A percentile compares a stretch with the other conserved stretches of the same genome.
phyloP scores from a whole-genome alignment of 2,113 vertebrate genomes.

The Sciurus niger region DNA sequence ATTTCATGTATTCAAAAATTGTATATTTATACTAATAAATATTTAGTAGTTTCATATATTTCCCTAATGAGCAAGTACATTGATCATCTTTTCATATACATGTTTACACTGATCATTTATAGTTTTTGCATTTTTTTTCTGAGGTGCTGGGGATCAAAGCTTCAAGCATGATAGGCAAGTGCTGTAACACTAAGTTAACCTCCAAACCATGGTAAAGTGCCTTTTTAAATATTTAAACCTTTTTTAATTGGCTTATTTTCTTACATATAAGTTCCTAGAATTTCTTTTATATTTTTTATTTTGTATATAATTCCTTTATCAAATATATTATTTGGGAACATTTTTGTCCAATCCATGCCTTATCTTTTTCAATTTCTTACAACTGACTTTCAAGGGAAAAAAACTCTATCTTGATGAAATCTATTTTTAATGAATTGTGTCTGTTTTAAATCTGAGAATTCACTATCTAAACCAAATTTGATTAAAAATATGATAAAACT shows the following conservation, averaged over 20 bases:
- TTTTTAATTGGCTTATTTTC: background rate
- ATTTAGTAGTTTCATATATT: background rate
- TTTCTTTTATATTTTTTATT: background rate
- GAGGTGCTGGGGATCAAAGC: too few species aligned
- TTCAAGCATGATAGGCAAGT: too few species aligned
- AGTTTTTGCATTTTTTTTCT: too few species aligned
- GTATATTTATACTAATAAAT: background rate
- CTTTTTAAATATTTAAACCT: background rate
- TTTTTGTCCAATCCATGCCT: background rate
- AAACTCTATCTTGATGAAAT: background rate
- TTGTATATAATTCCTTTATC: background rate
- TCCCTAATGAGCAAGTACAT: too few species aligned
- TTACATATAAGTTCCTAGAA: background rate
- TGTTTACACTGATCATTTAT: too few species aligned
- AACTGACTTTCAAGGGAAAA: background rate
- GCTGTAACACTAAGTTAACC: too few species aligned
- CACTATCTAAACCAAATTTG: background rate
- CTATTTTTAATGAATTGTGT: background rate
- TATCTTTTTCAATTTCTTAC: background rate
- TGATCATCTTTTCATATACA: too few species aligned
- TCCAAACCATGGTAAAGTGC: background rate
- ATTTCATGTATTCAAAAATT: background rate
- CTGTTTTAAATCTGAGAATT: background rate
- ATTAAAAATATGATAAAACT: too few species aligned
- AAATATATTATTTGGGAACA: background rate